phyloP scores from a whole-genome alignment of 2,797 vertebrate species.

The Sarcoramphus papa region DNA sequence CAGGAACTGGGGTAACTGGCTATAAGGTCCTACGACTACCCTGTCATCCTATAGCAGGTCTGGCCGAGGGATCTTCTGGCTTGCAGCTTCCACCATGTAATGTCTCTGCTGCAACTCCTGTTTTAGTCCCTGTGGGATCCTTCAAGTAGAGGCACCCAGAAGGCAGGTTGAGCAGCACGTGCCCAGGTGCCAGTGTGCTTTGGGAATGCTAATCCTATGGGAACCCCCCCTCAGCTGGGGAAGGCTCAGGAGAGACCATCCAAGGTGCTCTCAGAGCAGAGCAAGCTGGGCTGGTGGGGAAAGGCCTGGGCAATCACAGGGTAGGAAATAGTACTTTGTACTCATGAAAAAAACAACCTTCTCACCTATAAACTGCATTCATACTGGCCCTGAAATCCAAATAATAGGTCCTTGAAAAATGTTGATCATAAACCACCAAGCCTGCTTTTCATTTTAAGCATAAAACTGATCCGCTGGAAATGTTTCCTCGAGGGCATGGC shows the following conservation, averaged over 20 bases:
- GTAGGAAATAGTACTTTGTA: background rate
- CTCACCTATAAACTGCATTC: background rate
- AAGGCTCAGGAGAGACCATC: background rate
- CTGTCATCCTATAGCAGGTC: background rate
- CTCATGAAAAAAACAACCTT: background rate
- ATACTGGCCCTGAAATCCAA: background rate
- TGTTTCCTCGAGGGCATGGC: background rate
- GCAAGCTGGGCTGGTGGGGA: background rate
- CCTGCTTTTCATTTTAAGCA: background rate
- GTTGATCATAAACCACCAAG: background rate
- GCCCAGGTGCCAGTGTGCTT: background rate
- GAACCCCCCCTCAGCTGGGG: background rate
- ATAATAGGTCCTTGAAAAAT: background rate
- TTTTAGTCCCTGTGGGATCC: background rate
- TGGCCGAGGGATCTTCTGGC: background rate
- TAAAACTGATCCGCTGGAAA: background rate
- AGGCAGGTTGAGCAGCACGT: background rate
- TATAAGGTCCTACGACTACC: accelerated
- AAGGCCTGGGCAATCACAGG: background rate
- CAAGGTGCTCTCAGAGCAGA: background rate
- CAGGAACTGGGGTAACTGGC: background rate
- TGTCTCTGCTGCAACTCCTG: background rate
- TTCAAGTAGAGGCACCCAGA: background rate
- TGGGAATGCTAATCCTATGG: background rate
- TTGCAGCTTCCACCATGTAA: background rate